Percentiles rank a stretch among this genome's conserved stretches.
These are phyloP conservation scores for Cryptocheilus praepositus DNA, from an alignment of 2,888 invertebrate species.

Conservation along the genomic window DNA sequence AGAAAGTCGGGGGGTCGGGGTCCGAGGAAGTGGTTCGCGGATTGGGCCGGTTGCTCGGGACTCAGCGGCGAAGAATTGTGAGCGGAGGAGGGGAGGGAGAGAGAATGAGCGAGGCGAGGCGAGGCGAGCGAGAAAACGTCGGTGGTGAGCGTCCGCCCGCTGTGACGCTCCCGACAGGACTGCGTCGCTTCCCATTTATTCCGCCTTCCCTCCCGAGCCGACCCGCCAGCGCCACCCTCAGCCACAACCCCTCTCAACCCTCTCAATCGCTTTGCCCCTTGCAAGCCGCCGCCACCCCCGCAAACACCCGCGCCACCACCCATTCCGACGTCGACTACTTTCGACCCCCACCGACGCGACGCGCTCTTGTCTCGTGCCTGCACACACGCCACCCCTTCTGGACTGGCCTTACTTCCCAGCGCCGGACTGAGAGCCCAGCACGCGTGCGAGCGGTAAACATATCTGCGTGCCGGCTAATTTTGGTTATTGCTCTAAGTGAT, in stretches of 20 bases:
- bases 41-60: background rate
- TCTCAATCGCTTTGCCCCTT: constrained; percentile 20
- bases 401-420: background rate
- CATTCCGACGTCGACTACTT: background rate
- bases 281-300: constrained; percentile 1
- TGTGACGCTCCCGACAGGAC: constrained; percentile 74
- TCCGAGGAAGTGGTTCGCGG: too few relatives aligned
- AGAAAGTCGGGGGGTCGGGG: background rate
- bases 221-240: constrained; percentile 13
- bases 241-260: constrained; percentile 30
- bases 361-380: background rate
- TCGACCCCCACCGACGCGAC: background rate
- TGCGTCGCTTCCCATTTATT: constrained; percentile 68
- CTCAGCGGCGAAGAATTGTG: background rate
- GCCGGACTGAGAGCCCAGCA: background rate
- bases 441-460: constrained; percentile 43
- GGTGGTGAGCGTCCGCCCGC: constrained; percentile 70
- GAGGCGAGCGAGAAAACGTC: constrained; percentile 64
- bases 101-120: constrained; percentile 55
- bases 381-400: background rate
- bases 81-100: constrained; percentile 32
- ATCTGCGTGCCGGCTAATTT: constrained; percentile 53
- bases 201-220: constrained; percentile 32
- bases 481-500: constrained; percentile 29
- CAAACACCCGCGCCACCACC: background rate